Evolutionary conservation across 2,888 invertebrate species (phyloP).

Genomic region (Pterostichus madidus): DNA sequence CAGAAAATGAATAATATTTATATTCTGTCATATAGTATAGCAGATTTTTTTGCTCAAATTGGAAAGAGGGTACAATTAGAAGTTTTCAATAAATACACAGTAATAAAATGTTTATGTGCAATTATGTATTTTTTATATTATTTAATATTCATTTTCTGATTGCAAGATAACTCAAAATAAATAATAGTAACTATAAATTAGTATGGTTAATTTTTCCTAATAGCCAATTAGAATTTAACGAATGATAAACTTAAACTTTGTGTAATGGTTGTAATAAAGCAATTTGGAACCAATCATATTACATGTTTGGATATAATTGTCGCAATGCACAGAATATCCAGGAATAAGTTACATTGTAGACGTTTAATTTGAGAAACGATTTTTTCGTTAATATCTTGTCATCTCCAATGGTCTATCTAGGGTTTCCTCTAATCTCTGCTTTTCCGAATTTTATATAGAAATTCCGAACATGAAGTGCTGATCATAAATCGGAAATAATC

Average conservation of each 20-base stretch:
- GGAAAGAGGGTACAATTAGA: background rate
- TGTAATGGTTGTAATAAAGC: too few relatives aligned
- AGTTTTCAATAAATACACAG: conserved; percentile 5
- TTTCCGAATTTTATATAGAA: too few relatives aligned
- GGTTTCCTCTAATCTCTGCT: too few relatives aligned
- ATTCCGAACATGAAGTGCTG: too few relatives aligned
- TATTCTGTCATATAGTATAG: background rate
- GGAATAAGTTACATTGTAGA: too few relatives aligned
- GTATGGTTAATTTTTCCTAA: conserved; percentile 11
- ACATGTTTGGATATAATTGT: too few relatives aligned
- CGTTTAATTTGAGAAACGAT: too few relatives aligned
- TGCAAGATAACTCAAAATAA: conserved; percentile 24
- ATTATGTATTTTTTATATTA: conserved; percentile 12
- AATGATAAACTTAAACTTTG: background rate
- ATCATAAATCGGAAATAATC: too few relatives aligned
- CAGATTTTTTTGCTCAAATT: background rate
- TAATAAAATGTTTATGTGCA: background rate
- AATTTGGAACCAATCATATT: too few relatives aligned
- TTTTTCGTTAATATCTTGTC: too few relatives aligned
- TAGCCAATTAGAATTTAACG: conserved; percentile 17
- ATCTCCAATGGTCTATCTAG: too few relatives aligned
- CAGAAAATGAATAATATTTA: conserved; percentile 7
- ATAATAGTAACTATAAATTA: conserved; percentile 21
- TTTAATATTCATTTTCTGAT: background rate
- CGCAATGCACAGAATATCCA: too few relatives aligned